Conservation (phyloP, 1,140 invertebrate genomes). For the Heterodera schachtii region DNA sequence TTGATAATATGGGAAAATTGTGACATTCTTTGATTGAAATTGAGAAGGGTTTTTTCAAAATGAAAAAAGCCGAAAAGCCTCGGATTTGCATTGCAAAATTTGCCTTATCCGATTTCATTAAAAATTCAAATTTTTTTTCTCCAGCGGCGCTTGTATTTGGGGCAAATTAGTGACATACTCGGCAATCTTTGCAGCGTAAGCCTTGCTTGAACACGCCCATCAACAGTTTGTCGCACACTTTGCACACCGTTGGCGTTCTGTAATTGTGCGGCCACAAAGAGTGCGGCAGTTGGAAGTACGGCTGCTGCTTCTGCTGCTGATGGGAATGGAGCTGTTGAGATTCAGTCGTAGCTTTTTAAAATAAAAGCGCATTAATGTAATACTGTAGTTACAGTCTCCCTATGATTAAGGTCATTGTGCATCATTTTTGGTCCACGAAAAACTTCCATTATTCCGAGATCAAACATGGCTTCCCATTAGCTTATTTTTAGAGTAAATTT, state of each 20-base stretch:
- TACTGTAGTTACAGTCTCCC: no score
- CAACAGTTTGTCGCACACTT: slow-evolving; percentile 64
- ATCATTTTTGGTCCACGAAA: no score
- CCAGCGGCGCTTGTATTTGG: no score
- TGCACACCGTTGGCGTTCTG: slow-evolving; percentile 64
- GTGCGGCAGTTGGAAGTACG: slow-evolving; percentile 55
- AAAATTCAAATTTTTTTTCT: no score
- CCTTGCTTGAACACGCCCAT: slow-evolving; percentile 63
- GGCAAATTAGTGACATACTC: no score
- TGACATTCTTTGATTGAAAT: neutral
- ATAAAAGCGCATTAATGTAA: no score
- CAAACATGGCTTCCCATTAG: no score
- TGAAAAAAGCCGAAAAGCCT: neutral
- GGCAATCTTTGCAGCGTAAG: slow-evolving; percentile 62
- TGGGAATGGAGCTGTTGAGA: neutral
- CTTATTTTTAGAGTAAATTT: no score
- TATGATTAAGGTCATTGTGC: no score
- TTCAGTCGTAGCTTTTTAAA: neutral
- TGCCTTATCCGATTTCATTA: no score
- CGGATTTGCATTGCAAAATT: neutral
- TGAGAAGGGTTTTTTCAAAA: neutral
- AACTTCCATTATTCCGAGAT: no score
- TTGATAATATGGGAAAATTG: neutral
- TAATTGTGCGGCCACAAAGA: slow-evolving; percentile 63
- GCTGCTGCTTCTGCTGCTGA: slow-evolving; percentile 9